Evolutionary conservation across 2,888 invertebrate genomes (phyloP).

Genomic region (Isoperla grammatica): DNA sequence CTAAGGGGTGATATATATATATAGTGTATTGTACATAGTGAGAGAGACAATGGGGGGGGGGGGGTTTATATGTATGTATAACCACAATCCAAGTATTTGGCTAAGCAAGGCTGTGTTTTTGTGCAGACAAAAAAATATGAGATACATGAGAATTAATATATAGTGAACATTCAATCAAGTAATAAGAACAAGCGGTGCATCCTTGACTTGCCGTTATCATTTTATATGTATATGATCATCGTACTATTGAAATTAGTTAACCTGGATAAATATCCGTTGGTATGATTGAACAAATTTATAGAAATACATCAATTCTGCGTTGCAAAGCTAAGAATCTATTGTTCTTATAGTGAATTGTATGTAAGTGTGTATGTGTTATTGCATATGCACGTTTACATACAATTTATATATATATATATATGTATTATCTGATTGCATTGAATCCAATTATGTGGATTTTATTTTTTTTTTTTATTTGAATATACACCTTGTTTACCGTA

Average conservation of each 20-base stretch:
- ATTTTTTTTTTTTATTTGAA: constrained; percentile 5
- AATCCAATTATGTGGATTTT: constrained; percentile 1
- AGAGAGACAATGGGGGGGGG: constrained; percentile 28
- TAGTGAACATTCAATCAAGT: constrained; percentile 9
- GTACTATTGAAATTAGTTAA: no score
- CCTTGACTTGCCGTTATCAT: neutral
- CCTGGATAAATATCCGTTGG: no score
- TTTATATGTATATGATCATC: neutral
- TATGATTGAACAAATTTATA: no score
- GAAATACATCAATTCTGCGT: no score
- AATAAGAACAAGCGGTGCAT: constrained; percentile 8
- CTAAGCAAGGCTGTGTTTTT: constrained; percentile 55
- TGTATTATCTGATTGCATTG: no score
- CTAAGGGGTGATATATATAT: constrained; percentile 20
- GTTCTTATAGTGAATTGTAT: no score
- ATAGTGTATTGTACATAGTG: constrained; percentile 33
- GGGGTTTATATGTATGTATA: constrained; percentile 43
- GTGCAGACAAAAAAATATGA: constrained; percentile 21
- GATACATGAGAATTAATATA: constrained; percentile 14
- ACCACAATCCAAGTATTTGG: constrained; percentile 48
- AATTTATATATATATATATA: no score
- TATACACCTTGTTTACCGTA: constrained; percentile 29
- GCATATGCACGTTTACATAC: no score
- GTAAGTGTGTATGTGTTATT: no score
- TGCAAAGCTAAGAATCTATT: no score